Conservation (phyloP, 2,888 invertebrate genomes). For the Odontocerum albicorne region DNA sequence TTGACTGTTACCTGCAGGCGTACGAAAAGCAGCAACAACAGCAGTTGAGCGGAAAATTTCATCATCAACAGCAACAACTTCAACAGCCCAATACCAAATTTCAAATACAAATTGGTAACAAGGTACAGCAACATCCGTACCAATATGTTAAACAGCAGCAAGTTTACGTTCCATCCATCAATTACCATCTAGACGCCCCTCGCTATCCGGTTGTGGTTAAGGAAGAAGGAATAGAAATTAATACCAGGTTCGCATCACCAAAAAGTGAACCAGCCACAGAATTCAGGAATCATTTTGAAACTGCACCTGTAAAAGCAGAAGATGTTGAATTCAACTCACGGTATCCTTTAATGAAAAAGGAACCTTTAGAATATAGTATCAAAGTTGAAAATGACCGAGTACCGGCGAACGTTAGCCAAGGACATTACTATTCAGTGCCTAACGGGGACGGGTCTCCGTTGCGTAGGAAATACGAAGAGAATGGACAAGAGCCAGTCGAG, state of each 20-base stretch:
- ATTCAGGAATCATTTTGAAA: no score
- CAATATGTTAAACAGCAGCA: background rate
- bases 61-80: slow-evolving; percentile 27
- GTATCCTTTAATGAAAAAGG: background rate
- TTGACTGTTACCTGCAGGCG: slow-evolving; percentile 12
- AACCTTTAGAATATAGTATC: background rate
- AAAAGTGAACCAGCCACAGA: no score
- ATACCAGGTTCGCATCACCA: no score
- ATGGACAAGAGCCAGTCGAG: background rate
- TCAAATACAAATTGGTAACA: background rate
- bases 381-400: background rate
- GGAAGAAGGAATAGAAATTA: no score
- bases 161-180: background rate
- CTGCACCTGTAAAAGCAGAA: background rate
- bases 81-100: slow-evolving; percentile 17
- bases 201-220: no score
- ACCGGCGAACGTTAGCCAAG: background rate
- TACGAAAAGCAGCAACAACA: slow-evolving; percentile 19
- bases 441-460: slow-evolving; percentile 4
- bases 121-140: background rate
- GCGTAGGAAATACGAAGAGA: slow-evolving; percentile 38
- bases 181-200: no score
- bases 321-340: background rate
- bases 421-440: background rate
- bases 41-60: slow-evolving; percentile 12